These are phyloP conservation scores for Bombus confusus DNA, from an alignment of 1,140 invertebrate genomes.

Conservation along the genomic window DNA sequence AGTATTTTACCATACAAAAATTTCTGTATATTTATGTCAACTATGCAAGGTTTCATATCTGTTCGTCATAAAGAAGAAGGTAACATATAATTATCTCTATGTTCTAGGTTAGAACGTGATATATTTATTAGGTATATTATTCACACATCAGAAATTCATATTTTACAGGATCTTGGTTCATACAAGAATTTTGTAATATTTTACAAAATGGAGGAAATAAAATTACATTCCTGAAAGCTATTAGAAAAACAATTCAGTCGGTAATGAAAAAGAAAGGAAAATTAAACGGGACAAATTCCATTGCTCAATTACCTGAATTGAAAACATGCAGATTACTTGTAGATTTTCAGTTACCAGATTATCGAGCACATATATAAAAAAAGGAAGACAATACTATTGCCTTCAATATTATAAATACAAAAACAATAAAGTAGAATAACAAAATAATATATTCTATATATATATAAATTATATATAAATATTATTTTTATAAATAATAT, in stretches of 20 bases:
- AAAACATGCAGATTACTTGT: constrained; percentile 26
- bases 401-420: too few relatives aligned
- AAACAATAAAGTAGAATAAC: neutral
- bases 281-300: neutral
- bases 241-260: constrained; percentile 43
- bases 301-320: constrained; percentile 60
- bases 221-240: constrained; percentile 35
- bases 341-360: constrained; percentile 52
- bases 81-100: constrained; percentile 35
- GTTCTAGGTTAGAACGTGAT: neutral
- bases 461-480: constrained; percentile 2
- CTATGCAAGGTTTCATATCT: constrained; percentile 61
- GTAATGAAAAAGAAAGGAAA: constrained; percentile 38
- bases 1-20: constrained; percentile 35
- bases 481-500: too few relatives aligned
- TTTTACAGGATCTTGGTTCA: constrained; percentile 69
- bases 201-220: constrained; percentile 43
- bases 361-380: neutral
- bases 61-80: constrained; percentile 63
- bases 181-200: constrained; percentile 68
- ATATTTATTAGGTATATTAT: constrained; percentile 4
- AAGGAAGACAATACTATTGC: neutral
- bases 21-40: constrained; percentile 67
- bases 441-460: too few relatives aligned
- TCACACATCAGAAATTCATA: constrained; percentile 1